These are phyloP conservation scores for Lamellibrachia columna DNA, from an alignment of 2,888 invertebrate genomes.

Conservation along the genomic window DNA sequence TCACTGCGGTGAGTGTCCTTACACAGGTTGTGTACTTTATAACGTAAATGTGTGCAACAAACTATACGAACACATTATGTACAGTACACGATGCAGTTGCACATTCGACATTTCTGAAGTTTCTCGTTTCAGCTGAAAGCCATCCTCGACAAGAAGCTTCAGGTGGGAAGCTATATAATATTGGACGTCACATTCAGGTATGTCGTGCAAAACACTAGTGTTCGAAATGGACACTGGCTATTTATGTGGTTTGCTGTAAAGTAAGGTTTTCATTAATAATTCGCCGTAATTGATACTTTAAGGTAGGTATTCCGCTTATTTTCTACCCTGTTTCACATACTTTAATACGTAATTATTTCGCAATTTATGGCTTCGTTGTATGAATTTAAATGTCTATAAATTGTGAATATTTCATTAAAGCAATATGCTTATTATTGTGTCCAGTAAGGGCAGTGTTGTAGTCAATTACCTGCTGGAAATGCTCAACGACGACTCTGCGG, in stretches of 20 bases:
- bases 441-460: not conserved
- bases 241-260: not conserved
- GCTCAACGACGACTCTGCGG: not conserved
- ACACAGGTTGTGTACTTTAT: not conserved
- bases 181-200: not conserved
- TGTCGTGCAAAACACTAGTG: not conserved
- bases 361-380: too few relatives aligned
- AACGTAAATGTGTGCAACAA: too few relatives aligned
- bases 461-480: not conserved
- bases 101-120: not conserved
- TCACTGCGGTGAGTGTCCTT: not conserved
- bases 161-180: too few relatives aligned
- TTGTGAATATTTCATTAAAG: not conserved
- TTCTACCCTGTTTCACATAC: too few relatives aligned
- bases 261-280: too few relatives aligned
- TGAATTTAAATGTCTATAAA: not conserved
- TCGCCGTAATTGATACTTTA: too few relatives aligned
- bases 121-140: not conserved
- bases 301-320: too few relatives aligned
- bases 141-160: too few relatives aligned
- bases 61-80: not conserved
- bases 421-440: not conserved
- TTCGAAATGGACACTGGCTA: not conserved
- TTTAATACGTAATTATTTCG: too few relatives aligned
- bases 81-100: not conserved